Evolutionary conservation across 2,888 invertebrate genomes (phyloP).

Genomic region (Lasius fuliginosus): DNA sequence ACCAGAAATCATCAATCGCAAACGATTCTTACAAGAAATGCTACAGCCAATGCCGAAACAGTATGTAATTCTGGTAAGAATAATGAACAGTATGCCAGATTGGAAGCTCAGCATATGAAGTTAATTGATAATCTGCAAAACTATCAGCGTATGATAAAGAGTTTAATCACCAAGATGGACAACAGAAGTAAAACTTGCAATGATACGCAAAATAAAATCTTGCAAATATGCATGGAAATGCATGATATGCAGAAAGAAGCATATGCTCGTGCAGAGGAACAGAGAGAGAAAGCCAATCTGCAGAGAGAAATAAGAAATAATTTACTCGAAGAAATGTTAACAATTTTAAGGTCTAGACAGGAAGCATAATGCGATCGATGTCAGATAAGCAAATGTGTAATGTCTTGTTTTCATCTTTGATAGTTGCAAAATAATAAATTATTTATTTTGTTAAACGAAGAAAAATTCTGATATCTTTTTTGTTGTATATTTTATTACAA

Average conservation of each 20-base stretch:
- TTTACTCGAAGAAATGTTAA: constrained; percentile 24
- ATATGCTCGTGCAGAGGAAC: neutral
- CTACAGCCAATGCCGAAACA: neutral
- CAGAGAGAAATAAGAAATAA: constrained; percentile 33
- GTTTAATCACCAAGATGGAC: constrained; percentile 14
- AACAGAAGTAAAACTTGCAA: constrained; percentile 15
- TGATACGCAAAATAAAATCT: constrained; percentile 16
- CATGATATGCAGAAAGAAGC: constrained; percentile 41
- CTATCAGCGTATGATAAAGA: constrained; percentile 38
- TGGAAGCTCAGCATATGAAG: constrained; percentile 27
- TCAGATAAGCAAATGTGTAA: neutral
- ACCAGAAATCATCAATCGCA: neutral
- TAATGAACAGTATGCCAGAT: constrained; percentile 21
- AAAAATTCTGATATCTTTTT: neutral
- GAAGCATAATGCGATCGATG: constrained; percentile 17
- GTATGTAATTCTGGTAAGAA: neutral
- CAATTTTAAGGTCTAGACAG: constrained; percentile 3
- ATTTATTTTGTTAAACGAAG: constrained; percentile 39
- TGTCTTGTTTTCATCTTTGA: constrained; percentile 1
- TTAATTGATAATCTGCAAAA: constrained; percentile 32
- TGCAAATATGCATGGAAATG: constrained; percentile 38
- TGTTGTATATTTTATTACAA: constrained; percentile 13
- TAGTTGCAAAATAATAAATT: constrained; percentile 30
- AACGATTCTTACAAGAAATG: neutral
- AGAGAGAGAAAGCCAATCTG: constrained; percentile 31